Evolutionary conservation across 1,140 invertebrate species (phyloP).

Genomic region (Atopsyche davidsoni): DNA sequence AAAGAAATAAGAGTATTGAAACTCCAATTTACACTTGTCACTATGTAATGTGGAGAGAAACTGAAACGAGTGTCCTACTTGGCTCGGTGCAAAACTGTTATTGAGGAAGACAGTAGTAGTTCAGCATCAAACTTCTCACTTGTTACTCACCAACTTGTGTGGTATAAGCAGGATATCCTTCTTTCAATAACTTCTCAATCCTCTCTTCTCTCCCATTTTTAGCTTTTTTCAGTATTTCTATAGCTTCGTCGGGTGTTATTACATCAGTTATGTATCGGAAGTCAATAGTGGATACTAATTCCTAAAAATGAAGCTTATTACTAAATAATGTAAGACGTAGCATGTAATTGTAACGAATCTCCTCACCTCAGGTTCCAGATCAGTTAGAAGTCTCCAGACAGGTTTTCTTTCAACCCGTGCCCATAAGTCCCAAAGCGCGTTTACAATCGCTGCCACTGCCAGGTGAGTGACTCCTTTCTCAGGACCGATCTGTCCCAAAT

Average conservation of each 20-base stretch:
- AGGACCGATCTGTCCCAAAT: slow-evolving; percentile 69
- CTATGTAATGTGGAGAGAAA: no score
- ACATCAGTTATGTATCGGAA: slow-evolving; percentile 78
- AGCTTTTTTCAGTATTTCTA: slow-evolving; percentile 62
- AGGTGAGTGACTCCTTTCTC: slow-evolving; percentile 89
- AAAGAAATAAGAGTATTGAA: not conserved
- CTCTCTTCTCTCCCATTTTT: slow-evolving; percentile 52
- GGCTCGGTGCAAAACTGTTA: no score
- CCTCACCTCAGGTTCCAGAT: slow-evolving; percentile 71
- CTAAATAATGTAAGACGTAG: not conserved
- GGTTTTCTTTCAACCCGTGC: slow-evolving; percentile 77
- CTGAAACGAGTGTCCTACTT: no score
- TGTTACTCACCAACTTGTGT: slow-evolving; percentile 62
- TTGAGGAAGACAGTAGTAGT: no score
- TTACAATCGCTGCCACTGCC: slow-evolving; percentile 80
- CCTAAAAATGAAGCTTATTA: slow-evolving; percentile 31
- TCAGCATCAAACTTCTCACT: no score
- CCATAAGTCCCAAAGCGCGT: slow-evolving; percentile 91
- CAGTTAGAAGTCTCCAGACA: slow-evolving; percentile 76
- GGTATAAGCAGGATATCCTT: slow-evolving; percentile 75
- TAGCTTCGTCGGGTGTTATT: slow-evolving; percentile 74
- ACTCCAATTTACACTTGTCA: no score
- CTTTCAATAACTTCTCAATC: slow-evolving; percentile 50
- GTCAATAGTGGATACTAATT: slow-evolving; percentile 77
- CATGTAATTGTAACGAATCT: not conserved